Evolutionary conservation across 2,113 vertebrate genomes (phyloP).

Genomic region (Eclectus roratus): DNA sequence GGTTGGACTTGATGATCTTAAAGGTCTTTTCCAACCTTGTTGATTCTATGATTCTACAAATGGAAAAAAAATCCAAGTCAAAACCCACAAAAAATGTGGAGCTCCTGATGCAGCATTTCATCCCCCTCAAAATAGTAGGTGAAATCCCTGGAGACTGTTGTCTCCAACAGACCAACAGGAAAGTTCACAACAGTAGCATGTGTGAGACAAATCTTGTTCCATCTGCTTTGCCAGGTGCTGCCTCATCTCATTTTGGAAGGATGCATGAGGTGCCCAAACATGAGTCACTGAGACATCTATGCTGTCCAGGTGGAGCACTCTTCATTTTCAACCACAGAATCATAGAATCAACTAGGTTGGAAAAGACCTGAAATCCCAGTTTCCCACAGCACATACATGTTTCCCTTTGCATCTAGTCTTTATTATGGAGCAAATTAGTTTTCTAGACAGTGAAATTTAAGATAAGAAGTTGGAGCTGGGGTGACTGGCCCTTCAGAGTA

Average conservation of each 20-base stretch:
- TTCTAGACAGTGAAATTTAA: background rate
- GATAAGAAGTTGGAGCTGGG: background rate
- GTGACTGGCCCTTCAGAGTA: background rate
- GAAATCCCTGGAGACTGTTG: background rate
- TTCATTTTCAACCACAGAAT: background rate
- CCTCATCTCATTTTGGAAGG: background rate
- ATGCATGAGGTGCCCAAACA: background rate
- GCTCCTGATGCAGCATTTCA: background rate
- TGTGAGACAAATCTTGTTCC: background rate
- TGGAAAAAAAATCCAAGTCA: background rate
- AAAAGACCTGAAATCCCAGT: background rate
- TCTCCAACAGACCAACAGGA: background rate
- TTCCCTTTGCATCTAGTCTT: background rate
- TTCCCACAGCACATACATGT: accelerated
- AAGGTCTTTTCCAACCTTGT: background rate
- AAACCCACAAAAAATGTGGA: background rate
- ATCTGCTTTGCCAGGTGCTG: background rate
- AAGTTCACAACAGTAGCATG: background rate
- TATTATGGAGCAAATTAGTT: background rate
- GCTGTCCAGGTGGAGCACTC: background rate
- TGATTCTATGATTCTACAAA: background rate
- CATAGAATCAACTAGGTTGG: background rate
- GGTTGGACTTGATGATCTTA: background rate
- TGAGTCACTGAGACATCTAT: background rate
- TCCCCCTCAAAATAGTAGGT: background rate